Conservation (phyloP, 2,797 vertebrate species). For the Alcedo atthis region DNA sequence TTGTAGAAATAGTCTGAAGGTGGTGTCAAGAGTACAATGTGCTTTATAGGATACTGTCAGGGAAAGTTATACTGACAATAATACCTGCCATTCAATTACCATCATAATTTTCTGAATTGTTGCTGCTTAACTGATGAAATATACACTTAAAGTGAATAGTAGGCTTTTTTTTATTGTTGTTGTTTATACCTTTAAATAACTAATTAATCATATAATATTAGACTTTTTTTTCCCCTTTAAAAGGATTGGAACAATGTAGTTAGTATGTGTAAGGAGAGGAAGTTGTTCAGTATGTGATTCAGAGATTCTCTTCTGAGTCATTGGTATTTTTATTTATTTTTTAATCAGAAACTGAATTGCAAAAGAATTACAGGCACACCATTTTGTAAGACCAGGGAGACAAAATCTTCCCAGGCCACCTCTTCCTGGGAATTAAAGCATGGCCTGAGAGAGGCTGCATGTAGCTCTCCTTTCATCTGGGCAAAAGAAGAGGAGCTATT, state of each 20-base stretch:
- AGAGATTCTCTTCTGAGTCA: neutral
- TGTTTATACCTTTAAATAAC: conserved; percentile 13
- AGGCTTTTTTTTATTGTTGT: neutral
- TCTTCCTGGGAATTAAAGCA: neutral
- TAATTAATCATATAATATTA: neutral
- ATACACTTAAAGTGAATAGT: neutral
- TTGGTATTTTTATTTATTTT: neutral
- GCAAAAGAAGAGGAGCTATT: conserved; percentile 7
- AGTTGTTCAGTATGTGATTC: neutral
- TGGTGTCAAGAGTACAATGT: neutral
- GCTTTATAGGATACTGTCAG: neutral
- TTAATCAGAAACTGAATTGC: neutral
- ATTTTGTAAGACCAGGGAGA: neutral
- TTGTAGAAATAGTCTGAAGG: neutral
- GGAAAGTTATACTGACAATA: neutral
- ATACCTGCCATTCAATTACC: neutral
- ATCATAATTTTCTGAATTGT: neutral
- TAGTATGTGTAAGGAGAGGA: neutral
- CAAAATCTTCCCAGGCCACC: neutral
- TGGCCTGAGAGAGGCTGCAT: neutral
- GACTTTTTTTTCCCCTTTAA: neutral
- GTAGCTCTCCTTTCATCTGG: conserved; percentile 21
- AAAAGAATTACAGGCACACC: neutral
- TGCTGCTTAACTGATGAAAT: neutral
- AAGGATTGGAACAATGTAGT: neutral